Percentiles rank a stretch among this genome's conserved stretches.
These are phyloP conservation scores for Pygoscelis adeliae DNA, from an alignment of 2,113 vertebrate genomes.

Conservation along the genomic window DNA sequence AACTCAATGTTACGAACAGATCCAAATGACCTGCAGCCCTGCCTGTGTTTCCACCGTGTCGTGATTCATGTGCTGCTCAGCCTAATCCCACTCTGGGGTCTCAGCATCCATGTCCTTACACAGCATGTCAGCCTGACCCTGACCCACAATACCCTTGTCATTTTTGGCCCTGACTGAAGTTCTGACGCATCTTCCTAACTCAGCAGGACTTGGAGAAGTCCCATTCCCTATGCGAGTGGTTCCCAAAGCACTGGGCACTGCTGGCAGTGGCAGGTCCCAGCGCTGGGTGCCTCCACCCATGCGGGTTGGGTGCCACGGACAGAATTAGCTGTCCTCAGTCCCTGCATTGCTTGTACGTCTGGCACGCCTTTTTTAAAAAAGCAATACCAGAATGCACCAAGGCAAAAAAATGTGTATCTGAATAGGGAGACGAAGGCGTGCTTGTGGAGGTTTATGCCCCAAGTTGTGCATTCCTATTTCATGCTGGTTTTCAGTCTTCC, in stretches of 20 bases:
- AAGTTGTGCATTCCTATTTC: not conserved
- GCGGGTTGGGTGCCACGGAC: not conserved
- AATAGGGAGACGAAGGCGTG: not conserved
- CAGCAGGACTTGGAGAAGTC: not conserved
- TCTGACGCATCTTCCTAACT: not conserved
- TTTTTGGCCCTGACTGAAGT: not conserved
- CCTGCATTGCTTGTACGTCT: fast-evolving
- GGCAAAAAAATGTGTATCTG: not conserved
- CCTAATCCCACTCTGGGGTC: not conserved
- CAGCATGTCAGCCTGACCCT: not conserved
- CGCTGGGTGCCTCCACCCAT: not conserved
- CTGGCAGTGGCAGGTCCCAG: no score
- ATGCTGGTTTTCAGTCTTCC: not conserved
- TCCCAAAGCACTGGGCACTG: not conserved
- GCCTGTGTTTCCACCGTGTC: not conserved
- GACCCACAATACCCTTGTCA: not conserved
- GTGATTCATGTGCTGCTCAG: fast-evolving
- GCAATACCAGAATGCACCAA: not conserved
- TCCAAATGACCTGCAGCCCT: not conserved
- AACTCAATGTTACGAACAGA: not conserved
- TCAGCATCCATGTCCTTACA: not conserved
- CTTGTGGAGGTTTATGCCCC: not conserved
- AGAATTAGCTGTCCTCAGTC: not conserved
- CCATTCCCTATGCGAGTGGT: fast-evolving
- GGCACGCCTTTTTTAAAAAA: not conserved